A percentile compares a stretch with the other conserved stretches of the same genome.
These are phyloP conservation scores for Leptobrachium leishanense DNA, from an alignment of 2,113 vertebrate genomes.

Conservation along the genomic window DNA sequence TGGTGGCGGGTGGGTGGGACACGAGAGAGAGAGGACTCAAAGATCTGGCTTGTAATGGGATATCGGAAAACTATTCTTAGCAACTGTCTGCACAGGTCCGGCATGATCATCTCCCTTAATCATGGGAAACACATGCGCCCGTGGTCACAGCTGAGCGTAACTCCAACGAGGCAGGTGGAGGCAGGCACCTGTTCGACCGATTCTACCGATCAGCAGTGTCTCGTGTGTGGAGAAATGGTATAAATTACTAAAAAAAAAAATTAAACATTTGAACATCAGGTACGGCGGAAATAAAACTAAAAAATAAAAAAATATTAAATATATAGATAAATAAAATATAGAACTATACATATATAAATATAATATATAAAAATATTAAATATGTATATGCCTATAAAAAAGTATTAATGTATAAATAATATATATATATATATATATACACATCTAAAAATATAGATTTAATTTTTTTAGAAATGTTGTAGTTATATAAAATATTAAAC, in stretches of 20 bases:
- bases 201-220: constrained; percentile 19
- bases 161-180: constrained; percentile 31
- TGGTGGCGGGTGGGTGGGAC: not conserved
- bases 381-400: too few relatives aligned
- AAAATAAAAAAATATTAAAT: too few relatives aligned
- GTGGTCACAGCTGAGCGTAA: constrained; percentile 36
- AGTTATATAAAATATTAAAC: too few relatives aligned
- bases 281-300: too few relatives aligned
- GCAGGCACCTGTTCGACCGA: constrained; percentile 33
- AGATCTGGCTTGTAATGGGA: constrained; percentile 23
- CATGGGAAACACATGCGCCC: constrained; percentile 22
- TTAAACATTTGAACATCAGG: not conserved
- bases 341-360: too few relatives aligned
- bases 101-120: constrained; percentile 19
- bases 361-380: too few relatives aligned
- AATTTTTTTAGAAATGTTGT: too few relatives aligned
- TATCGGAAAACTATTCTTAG: constrained; percentile 35
- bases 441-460: too few relatives aligned
- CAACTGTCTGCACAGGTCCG: constrained; percentile 22
- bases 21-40: not conserved
- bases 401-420: too few relatives aligned
- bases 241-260: not conserved
- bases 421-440: too few relatives aligned
- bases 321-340: too few relatives aligned
- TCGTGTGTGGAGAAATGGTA: not conserved